These are phyloP conservation scores for Macrosteles quadrilineatus DNA, from an alignment of 1,140 invertebrate genomes.

Conservation along the genomic window DNA sequence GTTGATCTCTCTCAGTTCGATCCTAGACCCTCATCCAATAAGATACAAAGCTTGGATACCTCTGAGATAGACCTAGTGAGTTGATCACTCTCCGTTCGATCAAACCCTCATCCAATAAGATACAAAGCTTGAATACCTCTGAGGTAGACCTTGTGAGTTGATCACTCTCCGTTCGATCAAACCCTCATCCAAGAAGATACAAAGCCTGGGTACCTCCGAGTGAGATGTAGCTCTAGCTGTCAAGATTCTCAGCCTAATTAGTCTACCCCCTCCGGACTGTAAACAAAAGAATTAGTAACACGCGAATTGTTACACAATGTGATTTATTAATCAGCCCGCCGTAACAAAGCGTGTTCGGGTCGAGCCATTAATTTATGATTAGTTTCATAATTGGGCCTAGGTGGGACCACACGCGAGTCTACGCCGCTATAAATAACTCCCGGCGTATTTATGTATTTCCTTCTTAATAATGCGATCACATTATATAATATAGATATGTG, in stretches of 20 bases:
- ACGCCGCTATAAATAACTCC: conserved; percentile 30
- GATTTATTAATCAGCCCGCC: conserved; percentile 28
- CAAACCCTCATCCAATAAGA: too few species aligned
- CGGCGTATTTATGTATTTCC: conserved; percentile 33
- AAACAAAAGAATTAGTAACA: conserved; percentile 30
- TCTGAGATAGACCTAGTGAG: too few species aligned
- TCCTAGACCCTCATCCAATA: too few species aligned
- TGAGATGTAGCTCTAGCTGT: background rate
- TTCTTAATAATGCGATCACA: conserved; percentile 34
- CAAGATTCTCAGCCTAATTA: conserved; percentile 10
- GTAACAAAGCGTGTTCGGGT: conserved; percentile 22
- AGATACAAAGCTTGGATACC: too few species aligned
- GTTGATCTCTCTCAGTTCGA: too few species aligned
- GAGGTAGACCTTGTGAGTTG: too few species aligned
- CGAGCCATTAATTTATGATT: conserved; percentile 35
- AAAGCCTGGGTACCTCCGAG: too few species aligned
- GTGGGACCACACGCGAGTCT: conserved; percentile 30
- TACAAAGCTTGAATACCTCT: too few species aligned
- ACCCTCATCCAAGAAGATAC: too few species aligned
- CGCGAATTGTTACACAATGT: conserved; percentile 29
- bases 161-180: too few species aligned
- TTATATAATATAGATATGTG: conserved; percentile 33
- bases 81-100: too few species aligned
- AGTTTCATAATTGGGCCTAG: conserved; percentile 32
- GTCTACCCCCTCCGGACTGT: conserved; percentile 5